A percentile compares a stretch with the other conserved stretches of the same genome.
phyloP scores from a whole-genome alignment of 2,888 invertebrate species.

The Cerastis rubricosa region DNA sequence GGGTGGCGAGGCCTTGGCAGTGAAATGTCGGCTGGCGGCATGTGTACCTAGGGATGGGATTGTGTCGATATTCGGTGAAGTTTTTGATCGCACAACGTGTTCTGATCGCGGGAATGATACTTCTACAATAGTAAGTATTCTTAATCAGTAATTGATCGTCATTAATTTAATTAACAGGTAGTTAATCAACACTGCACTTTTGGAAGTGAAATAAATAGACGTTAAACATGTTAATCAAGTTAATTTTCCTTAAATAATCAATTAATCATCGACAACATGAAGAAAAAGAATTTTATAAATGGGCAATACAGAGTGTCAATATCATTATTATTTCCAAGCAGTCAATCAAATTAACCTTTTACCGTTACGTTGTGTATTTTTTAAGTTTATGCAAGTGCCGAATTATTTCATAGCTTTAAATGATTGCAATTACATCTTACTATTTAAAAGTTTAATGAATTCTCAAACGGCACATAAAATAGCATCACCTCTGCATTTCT shows the following conservation, averaged over 20 bases:
- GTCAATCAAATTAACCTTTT: constrained; percentile 17
- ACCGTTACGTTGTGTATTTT: constrained; percentile 5
- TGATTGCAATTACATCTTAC: not conserved
- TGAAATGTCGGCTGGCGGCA: constrained; percentile 76
- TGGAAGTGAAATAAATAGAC: not conserved
- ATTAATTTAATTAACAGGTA: too few species aligned
- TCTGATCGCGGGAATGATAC: not conserved
- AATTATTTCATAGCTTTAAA: not conserved
- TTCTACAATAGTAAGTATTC: not conserved
- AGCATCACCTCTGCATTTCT: not conserved
- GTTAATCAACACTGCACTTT: not conserved
- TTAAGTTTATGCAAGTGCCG: constrained; percentile 4
- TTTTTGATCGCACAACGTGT: not conserved
- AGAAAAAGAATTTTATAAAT: not conserved
- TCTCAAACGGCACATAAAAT: not conserved
- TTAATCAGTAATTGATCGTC: not conserved
- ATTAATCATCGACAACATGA: not conserved
- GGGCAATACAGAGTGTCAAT: too few species aligned
- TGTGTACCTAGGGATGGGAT: constrained; percentile 69
- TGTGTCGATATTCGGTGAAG: constrained; percentile 26
- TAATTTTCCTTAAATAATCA: constrained; percentile 2
- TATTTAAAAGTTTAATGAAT: not conserved
- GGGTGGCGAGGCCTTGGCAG: constrained; percentile 79
- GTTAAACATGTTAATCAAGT: not conserved
- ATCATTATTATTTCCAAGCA: not conserved